Percentiles rank a stretch among this genome's conserved stretches.
These are phyloP conservation scores for Genyomyrus donnyi DNA, from an alignment of 2,113 vertebrate genomes.

Conservation along the genomic window DNA sequence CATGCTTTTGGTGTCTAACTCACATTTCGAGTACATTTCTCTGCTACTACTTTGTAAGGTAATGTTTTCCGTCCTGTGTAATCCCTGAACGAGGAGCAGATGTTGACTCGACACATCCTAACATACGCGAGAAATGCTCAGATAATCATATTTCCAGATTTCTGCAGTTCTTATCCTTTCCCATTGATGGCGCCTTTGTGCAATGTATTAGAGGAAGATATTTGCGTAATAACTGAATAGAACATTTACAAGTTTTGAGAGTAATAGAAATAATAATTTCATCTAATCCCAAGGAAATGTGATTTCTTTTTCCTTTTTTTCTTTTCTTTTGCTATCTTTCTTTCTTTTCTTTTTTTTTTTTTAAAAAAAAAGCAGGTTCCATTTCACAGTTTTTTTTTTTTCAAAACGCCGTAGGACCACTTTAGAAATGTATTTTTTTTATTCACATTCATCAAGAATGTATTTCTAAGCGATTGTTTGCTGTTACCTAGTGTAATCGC, in stretches of 20 bases:
- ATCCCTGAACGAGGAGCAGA: not conserved
- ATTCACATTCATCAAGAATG: not conserved
- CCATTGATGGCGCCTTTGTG: not conserved
- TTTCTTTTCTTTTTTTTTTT: too few relatives aligned
- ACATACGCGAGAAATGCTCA: not conserved
- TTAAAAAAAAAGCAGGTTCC: not conserved
- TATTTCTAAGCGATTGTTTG: not conserved
- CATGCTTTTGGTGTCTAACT: not conserved
- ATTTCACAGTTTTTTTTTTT: not conserved
- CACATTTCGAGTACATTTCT: not conserved
- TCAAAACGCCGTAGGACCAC: not conserved
- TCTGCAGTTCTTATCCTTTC: not conserved
- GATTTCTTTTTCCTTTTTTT: not conserved
- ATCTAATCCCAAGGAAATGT: not conserved
- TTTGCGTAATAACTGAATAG: not conserved
- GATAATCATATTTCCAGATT: not conserved
- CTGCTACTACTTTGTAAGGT: not conserved
- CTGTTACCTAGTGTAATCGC: not conserved
- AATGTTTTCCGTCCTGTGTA: not conserved
- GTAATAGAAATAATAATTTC: not conserved
- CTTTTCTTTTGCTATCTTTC: too few relatives aligned
- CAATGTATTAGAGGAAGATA: not conserved
- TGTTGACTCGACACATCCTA: not conserved
- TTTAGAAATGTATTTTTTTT: not conserved
- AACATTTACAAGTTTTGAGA: not conserved